Percentiles rank a stretch among this genome's conserved stretches.
These are phyloP conservation scores for Lagocephalus sceleratus DNA, from an alignment of 2,797 vertebrate species.

Conservation along the genomic window DNA sequence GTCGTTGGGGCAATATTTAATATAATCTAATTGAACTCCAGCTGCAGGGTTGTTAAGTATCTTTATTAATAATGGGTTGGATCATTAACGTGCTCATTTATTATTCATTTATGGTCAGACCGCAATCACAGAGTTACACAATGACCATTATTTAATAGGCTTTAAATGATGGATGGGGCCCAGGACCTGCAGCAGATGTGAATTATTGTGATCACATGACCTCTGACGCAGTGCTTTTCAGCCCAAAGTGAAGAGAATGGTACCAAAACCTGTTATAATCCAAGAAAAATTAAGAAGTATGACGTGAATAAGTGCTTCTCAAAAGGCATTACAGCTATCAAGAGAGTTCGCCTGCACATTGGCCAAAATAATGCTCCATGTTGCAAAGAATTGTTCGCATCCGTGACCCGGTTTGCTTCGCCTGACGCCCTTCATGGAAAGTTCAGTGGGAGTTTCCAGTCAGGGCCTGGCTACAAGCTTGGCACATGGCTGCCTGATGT, in stretches of 20 bases:
- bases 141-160: not conserved
- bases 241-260: not conserved
- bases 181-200: not conserved
- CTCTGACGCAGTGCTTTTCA: not conserved
- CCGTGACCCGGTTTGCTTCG: constrained; percentile 32
- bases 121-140: no score
- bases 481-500: constrained; percentile 32
- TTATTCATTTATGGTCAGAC: no score
- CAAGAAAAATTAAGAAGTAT: no score
- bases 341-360: not conserved
- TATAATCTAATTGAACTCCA: not conserved
- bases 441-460: constrained; percentile 62
- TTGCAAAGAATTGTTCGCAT: constrained; percentile 18
- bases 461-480: constrained; percentile 44
- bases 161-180: not conserved
- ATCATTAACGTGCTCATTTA: no score
- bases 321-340: constrained; percentile 17
- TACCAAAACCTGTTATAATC: no score
- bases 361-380: constrained; percentile 22
- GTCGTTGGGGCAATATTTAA: no score
- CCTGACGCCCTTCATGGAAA: constrained; percentile 50
- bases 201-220: not conserved
- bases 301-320: not conserved
- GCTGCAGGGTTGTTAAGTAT: not conserved
- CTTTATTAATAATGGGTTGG: not conserved